These are phyloP conservation scores for Eutrigla gurnardus DNA, from an alignment of 2,797 vertebrate genomes.

Conservation along the genomic window DNA sequence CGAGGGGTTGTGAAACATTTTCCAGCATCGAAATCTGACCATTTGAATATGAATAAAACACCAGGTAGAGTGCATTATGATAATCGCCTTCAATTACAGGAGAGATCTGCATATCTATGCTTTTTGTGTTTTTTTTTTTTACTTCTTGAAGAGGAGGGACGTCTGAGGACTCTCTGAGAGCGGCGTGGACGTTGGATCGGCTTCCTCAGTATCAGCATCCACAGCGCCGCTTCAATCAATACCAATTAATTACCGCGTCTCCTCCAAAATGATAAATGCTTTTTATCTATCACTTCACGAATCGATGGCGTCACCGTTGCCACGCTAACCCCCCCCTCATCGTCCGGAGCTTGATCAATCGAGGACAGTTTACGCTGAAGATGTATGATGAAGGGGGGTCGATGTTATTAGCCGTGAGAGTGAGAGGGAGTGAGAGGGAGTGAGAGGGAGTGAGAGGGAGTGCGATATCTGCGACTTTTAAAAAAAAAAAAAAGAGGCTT, in stretches of 20 bases:
- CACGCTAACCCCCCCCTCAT: slow-evolving; percentile 71
- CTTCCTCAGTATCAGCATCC: slow-evolving; percentile 46
- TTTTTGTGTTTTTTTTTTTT: slow-evolving; percentile 8
- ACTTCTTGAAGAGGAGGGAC: slow-evolving; percentile 65
- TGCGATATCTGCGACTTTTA: slow-evolving; percentile 17
- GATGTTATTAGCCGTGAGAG: slow-evolving; percentile 64
- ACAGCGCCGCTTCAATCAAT: slow-evolving; percentile 64
- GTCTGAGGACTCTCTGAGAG: slow-evolving; percentile 58
- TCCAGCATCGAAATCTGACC: slow-evolving; percentile 71
- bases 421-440: slow-evolving; percentile 42
- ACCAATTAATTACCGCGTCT: slow-evolving; percentile 74
- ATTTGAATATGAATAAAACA: slow-evolving; percentile 84
- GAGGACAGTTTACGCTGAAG: slow-evolving; percentile 67
- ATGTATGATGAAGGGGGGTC: slow-evolving; percentile 71
- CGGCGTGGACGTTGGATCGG: slow-evolving; percentile 30
- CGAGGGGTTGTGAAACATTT: slow-evolving; percentile 75
- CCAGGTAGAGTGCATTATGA: slow-evolving; percentile 81
- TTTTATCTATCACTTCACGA: slow-evolving; percentile 74
- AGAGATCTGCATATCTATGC: slow-evolving; percentile 75
- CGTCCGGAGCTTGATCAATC: slow-evolving; percentile 61
- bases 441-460: slow-evolving; percentile 39
- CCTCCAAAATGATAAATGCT: slow-evolving; percentile 75
- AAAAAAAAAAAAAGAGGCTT: slow-evolving; percentile 27
- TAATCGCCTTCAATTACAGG: slow-evolving; percentile 83
- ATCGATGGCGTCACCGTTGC: slow-evolving; percentile 77